Evolutionary conservation across 1,140 invertebrate species (phyloP).

Genomic region (Zophobas morio): DNA sequence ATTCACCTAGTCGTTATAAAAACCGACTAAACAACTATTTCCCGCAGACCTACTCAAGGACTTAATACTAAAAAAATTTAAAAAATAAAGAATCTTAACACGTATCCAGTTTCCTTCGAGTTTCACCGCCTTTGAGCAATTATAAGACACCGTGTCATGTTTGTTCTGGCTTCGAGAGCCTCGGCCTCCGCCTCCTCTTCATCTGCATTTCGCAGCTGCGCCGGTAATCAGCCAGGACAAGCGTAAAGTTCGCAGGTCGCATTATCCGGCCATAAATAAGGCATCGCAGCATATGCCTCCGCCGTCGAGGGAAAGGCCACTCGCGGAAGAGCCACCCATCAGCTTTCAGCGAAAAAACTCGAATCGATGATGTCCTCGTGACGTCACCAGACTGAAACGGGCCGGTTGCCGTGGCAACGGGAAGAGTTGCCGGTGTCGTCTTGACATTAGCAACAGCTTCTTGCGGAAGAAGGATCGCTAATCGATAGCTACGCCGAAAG

Average conservation of each 20-base stretch:
- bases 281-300: slow-evolving; percentile 10
- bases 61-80: no score
- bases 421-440: slow-evolving; percentile 44
- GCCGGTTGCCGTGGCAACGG: slow-evolving; percentile 50
- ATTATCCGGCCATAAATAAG: slow-evolving; percentile 37
- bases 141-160: no score
- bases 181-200: background rate
- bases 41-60: no score
- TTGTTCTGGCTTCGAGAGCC: background rate
- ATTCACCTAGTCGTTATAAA: no score
- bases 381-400: slow-evolving; percentile 51
- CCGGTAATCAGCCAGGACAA: slow-evolving; percentile 18
- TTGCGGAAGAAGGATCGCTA: slow-evolving; percentile 26
- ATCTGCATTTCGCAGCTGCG: slow-evolving; percentile 21
- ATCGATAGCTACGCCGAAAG: slow-evolving; percentile 4
- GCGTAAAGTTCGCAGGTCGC: slow-evolving; percentile 37
- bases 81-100: no score
- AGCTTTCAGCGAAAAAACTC: slow-evolving; percentile 47
- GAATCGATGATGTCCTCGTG: slow-evolving; percentile 51
- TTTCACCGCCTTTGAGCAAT: background rate
- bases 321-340: slow-evolving; percentile 14
- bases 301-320: background rate
- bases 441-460: slow-evolving; percentile 26
- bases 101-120: background rate
- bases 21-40: no score